Evolutionary conservation across 2,888 invertebrate genomes (phyloP).

Genomic region (Meteorus cinctellus): DNA sequence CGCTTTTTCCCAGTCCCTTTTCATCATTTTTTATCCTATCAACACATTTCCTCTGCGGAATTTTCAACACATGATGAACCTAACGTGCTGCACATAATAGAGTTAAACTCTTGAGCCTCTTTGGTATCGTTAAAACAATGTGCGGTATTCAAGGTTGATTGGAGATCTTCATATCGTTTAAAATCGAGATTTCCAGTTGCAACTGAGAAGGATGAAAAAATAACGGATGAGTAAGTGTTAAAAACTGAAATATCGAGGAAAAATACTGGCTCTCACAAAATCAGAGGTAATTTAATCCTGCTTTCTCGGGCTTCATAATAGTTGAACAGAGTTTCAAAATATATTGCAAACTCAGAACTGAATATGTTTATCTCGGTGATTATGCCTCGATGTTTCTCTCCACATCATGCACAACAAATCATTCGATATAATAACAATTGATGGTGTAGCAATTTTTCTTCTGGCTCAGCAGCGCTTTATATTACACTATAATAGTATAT

Average conservation of each 20-base stretch:
- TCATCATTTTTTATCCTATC: conserved; percentile 28
- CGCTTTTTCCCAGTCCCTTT: not conserved
- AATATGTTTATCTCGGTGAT: not conserved
- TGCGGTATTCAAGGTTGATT: conserved; percentile 1
- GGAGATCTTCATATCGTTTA: conserved; percentile 37
- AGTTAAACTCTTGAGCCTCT: conserved; percentile 20
- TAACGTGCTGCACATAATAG: not conserved
- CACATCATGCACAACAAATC: not conserved
- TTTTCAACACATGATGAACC: conserved; percentile 19
- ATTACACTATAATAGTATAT: too few species aligned
- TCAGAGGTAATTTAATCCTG: not conserved
- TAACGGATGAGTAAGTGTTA: not conserved
- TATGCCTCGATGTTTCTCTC: not conserved
- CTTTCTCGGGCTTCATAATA: not conserved
- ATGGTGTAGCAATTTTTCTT: not conserved
- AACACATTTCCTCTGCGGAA: conserved; percentile 15
- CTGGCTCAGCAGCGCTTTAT: not conserved
- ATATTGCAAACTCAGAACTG: not conserved
- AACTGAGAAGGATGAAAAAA: conserved; percentile 5
- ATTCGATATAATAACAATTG: not conserved
- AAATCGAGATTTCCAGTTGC: conserved; percentile 9
- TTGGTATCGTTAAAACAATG: conserved; percentile 17
- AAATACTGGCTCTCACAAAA: not conserved
- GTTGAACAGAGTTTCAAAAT: not conserved
- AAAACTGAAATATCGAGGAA: not conserved